phyloP scores from a whole-genome alignment of 2,888 invertebrate genomes.

The Macrophya annulata region DNA sequence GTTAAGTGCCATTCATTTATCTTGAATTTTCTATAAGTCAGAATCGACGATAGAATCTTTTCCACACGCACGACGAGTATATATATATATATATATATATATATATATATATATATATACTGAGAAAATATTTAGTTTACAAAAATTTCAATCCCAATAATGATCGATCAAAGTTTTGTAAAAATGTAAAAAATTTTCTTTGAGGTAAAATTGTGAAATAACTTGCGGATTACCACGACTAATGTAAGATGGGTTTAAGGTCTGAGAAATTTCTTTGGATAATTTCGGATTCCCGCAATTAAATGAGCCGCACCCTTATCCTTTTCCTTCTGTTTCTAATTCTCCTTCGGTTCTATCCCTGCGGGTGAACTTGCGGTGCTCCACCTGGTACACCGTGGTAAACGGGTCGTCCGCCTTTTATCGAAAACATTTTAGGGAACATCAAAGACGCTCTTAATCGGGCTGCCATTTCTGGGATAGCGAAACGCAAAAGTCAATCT shows the following conservation, averaged over 20 bases:
- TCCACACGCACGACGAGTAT: too few species aligned
- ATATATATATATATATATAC: too few species aligned
- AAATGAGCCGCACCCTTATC: slow-evolving; percentile 74
- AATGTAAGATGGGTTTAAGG: neutral
- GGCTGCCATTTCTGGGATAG: slow-evolving; percentile 62
- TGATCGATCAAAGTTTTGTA: neutral
- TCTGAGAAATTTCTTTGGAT: slow-evolving; percentile 64
- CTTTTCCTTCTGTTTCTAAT: slow-evolving; percentile 1
- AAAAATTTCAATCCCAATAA: too few species aligned
- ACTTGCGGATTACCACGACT: slow-evolving; percentile 23
- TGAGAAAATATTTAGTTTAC: too few species aligned
- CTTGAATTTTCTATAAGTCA: slow-evolving; percentile 2
- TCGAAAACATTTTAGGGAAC: slow-evolving; percentile 74
- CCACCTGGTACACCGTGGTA: slow-evolving; percentile 31
- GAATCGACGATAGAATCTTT: too few species aligned
- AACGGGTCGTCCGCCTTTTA: slow-evolving; percentile 74
- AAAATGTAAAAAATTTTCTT: neutral
- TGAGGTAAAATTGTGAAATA: slow-evolving; percentile 7
- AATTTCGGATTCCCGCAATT: slow-evolving; percentile 73
- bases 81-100: too few species aligned
- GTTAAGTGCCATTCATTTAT: slow-evolving; percentile 44
- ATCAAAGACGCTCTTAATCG: slow-evolving; percentile 77
- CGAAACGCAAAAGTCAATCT: slow-evolving; percentile 44
- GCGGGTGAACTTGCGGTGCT: slow-evolving; percentile 47
- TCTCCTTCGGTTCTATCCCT: slow-evolving; percentile 16